A percentile compares a stretch with the other conserved stretches of the same genome.
phyloP scores from a whole-genome alignment of 2,113 vertebrate species.

The Abramis brama region DNA sequence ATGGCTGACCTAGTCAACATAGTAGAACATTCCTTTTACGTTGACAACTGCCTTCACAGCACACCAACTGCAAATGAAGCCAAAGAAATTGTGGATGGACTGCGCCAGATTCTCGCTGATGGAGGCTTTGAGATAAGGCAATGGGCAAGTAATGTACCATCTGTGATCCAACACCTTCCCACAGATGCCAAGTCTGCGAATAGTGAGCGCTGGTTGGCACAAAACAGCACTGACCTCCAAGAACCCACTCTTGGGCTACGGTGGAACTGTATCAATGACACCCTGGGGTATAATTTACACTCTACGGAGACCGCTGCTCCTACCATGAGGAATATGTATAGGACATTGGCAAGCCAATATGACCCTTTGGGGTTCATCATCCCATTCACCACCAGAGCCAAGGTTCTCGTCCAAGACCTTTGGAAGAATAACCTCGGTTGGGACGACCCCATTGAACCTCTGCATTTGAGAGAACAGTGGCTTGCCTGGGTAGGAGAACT shows the following conservation, averaged over 20 bases:
- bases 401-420: conserved; percentile 2
- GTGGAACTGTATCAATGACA: background rate
- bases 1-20: background rate
- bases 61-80: background rate
- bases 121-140: conserved; percentile 6
- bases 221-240: background rate
- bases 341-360: background rate
- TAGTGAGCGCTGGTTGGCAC: background rate
- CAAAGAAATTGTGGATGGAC: background rate
- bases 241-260: background rate
- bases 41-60: too few species aligned
- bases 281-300: background rate
- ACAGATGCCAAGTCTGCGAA: background rate
- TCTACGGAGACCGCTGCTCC: background rate
- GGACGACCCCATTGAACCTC: background rate
- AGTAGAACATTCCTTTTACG: background rate
- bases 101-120: background rate
- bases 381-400: background rate
- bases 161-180: background rate
- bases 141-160: background rate
- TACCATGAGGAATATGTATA: conserved; percentile 19
- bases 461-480: background rate
- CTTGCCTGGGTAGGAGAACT: background rate
- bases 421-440: background rate
- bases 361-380: background rate